Base-by-base conservation (phyloP, 2,888 invertebrate species). In the Leptura quadrifasciata region DNA sequence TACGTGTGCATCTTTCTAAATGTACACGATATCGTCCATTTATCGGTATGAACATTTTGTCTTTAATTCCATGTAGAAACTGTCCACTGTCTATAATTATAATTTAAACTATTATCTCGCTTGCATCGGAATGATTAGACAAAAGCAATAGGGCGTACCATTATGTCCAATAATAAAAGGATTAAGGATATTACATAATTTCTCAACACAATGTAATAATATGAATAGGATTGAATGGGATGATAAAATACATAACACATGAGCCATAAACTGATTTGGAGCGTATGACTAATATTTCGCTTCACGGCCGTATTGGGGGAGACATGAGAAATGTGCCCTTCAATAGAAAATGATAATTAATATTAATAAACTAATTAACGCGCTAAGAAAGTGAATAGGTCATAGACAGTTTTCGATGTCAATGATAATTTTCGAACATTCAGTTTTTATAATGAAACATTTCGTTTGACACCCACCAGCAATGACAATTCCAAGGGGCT, bases 221-320 rank as follows among this genome's bases (percentile, higher is more conserved):
- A 24, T 69, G 60, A 69, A 69, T 69, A 69, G 69, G 69, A 69
- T 60, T 69, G 69, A 69, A 60, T 69, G 69, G 69, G 69, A 69
- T 60, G 69, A 58, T 69, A 69, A 69, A 69, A 69, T 69, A 69
- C 69, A 69, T 69, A 69, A 58, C 68, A 55, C 68, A 67, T 67
- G 67, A 67, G 24, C 24, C 67, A 54, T 67, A 67, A 63, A 24
- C 65, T 24, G 65, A 52, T 65, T 65, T 69, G 60, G 69, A 69
- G 57, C 35, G 47, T 58, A 69, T 69, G 69, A 69, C 69, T 58
- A 69, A 68, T n/a, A 27, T 54, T 52, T 65, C n/a, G 27, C 35
- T 47, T 35, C 20, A 20, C 35, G 35, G 20, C 17, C 15, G 24
- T 24, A n/a, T 20, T 54, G 18, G 57, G 68, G 57, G 68, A 9